phyloP scores from a whole-genome alignment of 2,797 vertebrate genomes.

The Naso thynnoides region DNA sequence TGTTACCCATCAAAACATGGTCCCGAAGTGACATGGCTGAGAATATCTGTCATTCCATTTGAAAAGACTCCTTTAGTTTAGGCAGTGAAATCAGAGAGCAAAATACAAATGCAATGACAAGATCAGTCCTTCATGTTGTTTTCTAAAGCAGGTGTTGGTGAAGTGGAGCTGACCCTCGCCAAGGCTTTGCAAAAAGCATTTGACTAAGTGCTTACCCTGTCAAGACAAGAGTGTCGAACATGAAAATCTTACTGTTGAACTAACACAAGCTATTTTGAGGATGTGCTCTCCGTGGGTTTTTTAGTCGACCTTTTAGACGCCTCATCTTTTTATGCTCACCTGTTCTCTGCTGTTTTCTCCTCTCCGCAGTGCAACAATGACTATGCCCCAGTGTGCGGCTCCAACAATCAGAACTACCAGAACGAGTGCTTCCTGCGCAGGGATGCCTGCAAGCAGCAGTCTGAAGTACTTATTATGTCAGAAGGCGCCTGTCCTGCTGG shows the following conservation, averaged over 20 bases:
- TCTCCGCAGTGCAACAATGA: conserved; percentile 93
- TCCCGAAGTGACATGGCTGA: not conserved
- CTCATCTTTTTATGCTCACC: not conserved
- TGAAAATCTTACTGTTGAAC: not conserved
- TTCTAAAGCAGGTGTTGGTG: conserved; percentile 8
- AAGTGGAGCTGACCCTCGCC: conserved; percentile 8
- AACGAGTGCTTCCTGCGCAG: conserved; percentile 97
- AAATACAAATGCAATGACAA: not conserved
- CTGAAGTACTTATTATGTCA: conserved; percentile 93
- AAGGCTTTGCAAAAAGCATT: not conserved
- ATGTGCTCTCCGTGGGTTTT: not conserved
- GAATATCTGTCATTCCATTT: not conserved
- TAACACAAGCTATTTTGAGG: not conserved
- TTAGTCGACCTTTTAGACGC: not conserved
- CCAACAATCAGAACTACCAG: conserved; percentile 98
- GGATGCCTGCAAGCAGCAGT: conserved; percentile 98
- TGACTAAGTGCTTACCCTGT: not conserved
- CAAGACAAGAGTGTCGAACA: not conserved
- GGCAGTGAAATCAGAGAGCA: not conserved
- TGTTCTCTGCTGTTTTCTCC: conserved; percentile 18
- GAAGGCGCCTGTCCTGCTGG: conserved; percentile 96
- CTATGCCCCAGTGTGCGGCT: conserved; percentile 97
- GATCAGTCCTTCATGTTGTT: not conserved
- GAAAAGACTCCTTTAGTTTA: not conserved
- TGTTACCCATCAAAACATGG: no score